Evolutionary conservation across 2,113 vertebrate species (phyloP).

Genomic region (Bubalus kerabau): DNA sequence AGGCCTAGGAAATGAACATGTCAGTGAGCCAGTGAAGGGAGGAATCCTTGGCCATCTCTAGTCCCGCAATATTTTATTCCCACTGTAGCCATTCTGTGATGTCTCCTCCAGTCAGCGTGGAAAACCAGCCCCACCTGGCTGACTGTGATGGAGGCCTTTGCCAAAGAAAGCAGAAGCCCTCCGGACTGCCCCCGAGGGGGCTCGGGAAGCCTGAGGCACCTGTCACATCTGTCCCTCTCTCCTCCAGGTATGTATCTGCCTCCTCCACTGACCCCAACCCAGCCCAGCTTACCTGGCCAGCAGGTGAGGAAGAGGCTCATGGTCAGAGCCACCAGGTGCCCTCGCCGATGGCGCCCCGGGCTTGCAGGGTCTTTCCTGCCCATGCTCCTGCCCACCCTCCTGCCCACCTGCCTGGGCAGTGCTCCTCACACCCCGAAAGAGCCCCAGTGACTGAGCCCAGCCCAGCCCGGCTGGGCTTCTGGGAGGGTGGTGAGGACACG

Average conservation of each 20-base stretch:
- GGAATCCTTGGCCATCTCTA: accelerated
- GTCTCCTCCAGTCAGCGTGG: background rate
- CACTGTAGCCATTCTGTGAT: background rate
- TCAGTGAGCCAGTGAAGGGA: no score
- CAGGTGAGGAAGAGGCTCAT: slow-evolving; percentile 32
- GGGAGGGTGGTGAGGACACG: slow-evolving; percentile 52
- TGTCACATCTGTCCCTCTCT: background rate
- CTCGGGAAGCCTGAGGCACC: background rate
- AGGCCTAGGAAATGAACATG: accelerated
- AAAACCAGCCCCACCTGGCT: background rate
- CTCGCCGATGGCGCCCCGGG: accelerated
- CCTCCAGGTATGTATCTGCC: background rate
- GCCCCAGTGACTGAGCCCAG: background rate
- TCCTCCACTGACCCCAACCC: background rate
- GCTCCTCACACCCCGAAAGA: background rate
- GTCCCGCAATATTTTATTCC: background rate
- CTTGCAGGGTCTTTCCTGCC: background rate
- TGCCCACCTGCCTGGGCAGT: background rate
- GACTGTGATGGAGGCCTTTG: background rate
- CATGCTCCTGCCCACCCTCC: slow-evolving; percentile 41
- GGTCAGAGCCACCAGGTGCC: slow-evolving; percentile 20
- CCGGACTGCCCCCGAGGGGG: accelerated
- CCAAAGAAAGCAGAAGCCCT: background rate
- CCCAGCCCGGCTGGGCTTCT: background rate
- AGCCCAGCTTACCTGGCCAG: slow-evolving; percentile 45